phyloP scores from a whole-genome alignment of 92 coral and sea anemone species.

The Meandrina meandrites region DNA sequence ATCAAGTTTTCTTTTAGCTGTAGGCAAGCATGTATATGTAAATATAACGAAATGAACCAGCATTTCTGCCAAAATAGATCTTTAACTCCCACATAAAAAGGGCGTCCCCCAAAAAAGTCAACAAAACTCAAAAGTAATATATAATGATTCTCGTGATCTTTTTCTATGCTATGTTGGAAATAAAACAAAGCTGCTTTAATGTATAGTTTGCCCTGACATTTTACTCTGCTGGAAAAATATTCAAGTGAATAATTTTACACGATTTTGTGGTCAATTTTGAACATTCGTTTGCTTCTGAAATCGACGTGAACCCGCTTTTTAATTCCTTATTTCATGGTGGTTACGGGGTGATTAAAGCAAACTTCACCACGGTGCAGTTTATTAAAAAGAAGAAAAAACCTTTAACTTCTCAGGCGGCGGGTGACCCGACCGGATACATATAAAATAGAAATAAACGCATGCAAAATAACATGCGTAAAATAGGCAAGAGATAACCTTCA shows the following conservation, averaged over 20 bases:
- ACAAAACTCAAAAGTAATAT: background rate
- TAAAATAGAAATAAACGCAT: background rate
- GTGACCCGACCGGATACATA: slow-evolving; percentile 36
- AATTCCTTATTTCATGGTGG: slow-evolving; percentile 31
- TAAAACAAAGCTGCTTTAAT: background rate
- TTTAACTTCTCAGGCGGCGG: slow-evolving; percentile 32
- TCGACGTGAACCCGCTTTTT: slow-evolving; percentile 29
- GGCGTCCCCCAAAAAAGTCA: background rate
- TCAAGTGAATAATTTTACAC: slow-evolving; percentile 30
- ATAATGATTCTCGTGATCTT: background rate
- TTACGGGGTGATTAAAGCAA: slow-evolving; percentile 31
- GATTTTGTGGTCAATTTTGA: slow-evolving; percentile 35
- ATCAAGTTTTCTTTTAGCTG: slow-evolving; percentile 36
- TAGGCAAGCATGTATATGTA: slow-evolving; percentile 22
- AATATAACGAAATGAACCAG: slow-evolving; percentile 14
- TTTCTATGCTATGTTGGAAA: background rate
- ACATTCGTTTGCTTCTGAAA: slow-evolving; percentile 4
- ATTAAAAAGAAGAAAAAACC: slow-evolving; percentile 29
- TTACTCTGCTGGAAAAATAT: slow-evolving; percentile 23
- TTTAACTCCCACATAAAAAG: background rate
- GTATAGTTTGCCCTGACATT: background rate
- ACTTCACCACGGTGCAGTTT: slow-evolving; percentile 34
- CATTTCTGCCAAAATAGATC: background rate
- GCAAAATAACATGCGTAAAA: background rate
- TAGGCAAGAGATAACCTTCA: background rate